Percentiles rank a stretch among this genome's conserved stretches.
phyloP scores from a whole-genome alignment of 2,113 vertebrate genomes.

The Rhipidura dahli region DNA sequence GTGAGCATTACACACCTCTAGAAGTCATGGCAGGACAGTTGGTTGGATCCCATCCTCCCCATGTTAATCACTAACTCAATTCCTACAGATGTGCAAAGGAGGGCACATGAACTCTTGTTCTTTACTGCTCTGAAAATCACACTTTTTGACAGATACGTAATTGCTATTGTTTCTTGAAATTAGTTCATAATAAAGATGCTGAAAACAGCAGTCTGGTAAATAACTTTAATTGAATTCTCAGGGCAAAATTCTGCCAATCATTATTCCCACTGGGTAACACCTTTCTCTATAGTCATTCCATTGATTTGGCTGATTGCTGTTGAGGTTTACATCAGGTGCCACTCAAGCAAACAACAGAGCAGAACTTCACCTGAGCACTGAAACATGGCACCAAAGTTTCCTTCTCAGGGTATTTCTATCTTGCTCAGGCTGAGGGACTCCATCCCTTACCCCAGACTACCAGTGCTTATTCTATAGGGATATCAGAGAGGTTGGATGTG shows the following conservation, averaged over 20 bases:
- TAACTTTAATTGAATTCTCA: conserved; percentile 50
- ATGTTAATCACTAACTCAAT: background rate
- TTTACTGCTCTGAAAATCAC: conserved; percentile 8
- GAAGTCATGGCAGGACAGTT: background rate
- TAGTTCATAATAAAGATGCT: conserved; percentile 27
- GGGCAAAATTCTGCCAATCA: conserved; percentile 46
- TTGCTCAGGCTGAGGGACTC: background rate
- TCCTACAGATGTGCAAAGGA: background rate
- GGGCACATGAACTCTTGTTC: background rate
- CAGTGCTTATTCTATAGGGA: background rate
- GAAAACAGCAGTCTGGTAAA: conserved; percentile 48
- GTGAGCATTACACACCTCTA: background rate
- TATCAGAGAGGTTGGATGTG: no score
- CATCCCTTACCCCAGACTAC: no score
- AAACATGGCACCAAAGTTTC: background rate
- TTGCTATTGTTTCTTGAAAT: conserved; percentile 45
- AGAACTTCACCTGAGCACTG: background rate
- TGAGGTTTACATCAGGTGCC: background rate
- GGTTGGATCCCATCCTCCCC: background rate
- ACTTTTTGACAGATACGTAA: background rate
- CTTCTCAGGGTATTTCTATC: background rate
- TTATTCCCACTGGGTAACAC: background rate
- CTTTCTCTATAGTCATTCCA: background rate
- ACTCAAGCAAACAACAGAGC: background rate
- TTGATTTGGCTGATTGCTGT: background rate